Conservation (phyloP, 2,113 vertebrate species). For the Zosterops japonicus region DNA sequence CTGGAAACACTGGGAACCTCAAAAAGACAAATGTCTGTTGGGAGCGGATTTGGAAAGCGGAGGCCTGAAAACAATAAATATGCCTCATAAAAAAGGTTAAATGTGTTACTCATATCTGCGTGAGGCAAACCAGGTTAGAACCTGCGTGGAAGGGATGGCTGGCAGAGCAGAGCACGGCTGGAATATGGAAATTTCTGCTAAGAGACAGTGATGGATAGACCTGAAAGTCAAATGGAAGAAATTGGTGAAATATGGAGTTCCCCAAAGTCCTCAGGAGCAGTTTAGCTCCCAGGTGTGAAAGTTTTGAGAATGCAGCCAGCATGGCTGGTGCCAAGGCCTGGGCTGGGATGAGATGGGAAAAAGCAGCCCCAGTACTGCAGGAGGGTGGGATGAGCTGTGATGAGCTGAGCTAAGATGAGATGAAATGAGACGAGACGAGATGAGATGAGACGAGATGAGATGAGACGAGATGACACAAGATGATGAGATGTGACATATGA, state of each 20-base stretch:
- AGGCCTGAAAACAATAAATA: slow-evolving; percentile 15
- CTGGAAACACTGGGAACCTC: not conserved
- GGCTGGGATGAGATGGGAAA: not conserved
- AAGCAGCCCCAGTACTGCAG: not conserved
- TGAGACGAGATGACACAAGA: not conserved
- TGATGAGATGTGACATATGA: not conserved
- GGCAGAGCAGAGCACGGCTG: not conserved
- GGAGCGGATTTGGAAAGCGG: slow-evolving; percentile 1
- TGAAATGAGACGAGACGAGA: not conserved
- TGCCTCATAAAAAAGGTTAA: slow-evolving; percentile 36
- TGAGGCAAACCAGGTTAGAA: slow-evolving; percentile 41
- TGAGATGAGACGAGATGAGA: not conserved
- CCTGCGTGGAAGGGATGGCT: fast-evolving
- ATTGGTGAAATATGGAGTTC: not conserved
- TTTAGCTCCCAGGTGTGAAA: not conserved
- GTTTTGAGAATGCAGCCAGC: not conserved
- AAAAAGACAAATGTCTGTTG: not conserved
- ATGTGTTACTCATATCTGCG: not conserved
- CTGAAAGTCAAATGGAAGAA: not conserved
- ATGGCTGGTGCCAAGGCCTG: not conserved
- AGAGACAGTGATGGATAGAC: slow-evolving; percentile 6
- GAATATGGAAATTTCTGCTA: slow-evolving; percentile 42
- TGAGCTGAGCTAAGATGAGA: not conserved
- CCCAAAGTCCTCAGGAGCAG: not conserved
- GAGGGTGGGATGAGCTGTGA: not conserved